phyloP scores from a whole-genome alignment of 1,140 invertebrate species.

The Drosophila parvula region DNA sequence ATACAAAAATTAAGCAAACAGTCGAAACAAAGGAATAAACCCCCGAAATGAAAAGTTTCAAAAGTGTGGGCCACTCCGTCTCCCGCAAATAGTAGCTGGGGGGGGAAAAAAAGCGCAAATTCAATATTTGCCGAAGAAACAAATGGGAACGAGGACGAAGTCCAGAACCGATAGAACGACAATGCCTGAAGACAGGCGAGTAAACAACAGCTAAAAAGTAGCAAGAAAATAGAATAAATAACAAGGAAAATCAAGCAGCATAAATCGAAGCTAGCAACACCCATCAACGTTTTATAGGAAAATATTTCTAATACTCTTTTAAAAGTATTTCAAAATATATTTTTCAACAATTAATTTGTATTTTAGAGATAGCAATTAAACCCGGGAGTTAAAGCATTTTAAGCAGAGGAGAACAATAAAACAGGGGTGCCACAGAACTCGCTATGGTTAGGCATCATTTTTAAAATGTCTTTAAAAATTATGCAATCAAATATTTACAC shows the following conservation, averaged over 20 bases:
- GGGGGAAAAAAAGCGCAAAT: slow-evolving; percentile 66
- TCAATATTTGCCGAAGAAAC: slow-evolving; percentile 76
- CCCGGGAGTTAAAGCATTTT: neutral
- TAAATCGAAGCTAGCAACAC: neutral
- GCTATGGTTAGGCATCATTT: neutral
- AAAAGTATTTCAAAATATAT: no score
- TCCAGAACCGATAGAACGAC: slow-evolving; percentile 14
- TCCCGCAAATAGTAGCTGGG: slow-evolving; percentile 33
- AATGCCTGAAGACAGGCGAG: slow-evolving; percentile 38
- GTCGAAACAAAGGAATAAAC: slow-evolving; percentile 62
- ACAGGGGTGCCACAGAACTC: neutral
- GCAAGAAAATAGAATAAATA: slow-evolving; percentile 37
- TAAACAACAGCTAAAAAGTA: slow-evolving; percentile 61
- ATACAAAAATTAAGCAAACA: slow-evolving; percentile 75
- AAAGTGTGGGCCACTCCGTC: slow-evolving; percentile 62
- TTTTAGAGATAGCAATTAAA: no score
- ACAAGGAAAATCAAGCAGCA: neutral
- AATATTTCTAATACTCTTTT: neutral
- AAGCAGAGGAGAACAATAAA: neutral
- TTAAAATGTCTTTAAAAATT: neutral
- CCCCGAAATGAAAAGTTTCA: slow-evolving; percentile 56
- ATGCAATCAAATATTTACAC: no score
- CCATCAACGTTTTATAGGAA: neutral
- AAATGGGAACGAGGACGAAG: slow-evolving; percentile 60
- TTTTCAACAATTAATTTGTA: no score